Evolutionary conservation across 2,888 invertebrate species (phyloP).

Genomic region (Papilio protenor): DNA sequence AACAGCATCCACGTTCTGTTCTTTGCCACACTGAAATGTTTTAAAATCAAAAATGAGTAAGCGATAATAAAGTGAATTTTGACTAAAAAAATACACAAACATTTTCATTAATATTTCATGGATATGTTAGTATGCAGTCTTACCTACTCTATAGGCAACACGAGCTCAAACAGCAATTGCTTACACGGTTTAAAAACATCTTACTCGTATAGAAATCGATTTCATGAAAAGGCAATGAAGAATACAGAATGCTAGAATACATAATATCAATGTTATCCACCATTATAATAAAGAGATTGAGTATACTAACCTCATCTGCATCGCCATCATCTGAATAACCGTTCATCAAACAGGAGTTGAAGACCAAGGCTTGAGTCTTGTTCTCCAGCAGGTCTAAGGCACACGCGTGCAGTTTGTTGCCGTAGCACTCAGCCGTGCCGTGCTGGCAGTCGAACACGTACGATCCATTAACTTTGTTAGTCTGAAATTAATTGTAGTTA

Average conservation of each 20-base stretch:
- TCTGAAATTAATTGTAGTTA: constrained; percentile 52
- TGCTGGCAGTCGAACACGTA: constrained; percentile 89
- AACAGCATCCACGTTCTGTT: constrained; percentile 51
- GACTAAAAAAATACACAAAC: not conserved
- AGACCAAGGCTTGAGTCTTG: constrained; percentile 81
- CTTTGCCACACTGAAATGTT: constrained; percentile 62
- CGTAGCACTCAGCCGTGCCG: constrained; percentile 88
- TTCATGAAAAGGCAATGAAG: too few species aligned
- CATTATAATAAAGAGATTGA: constrained; percentile 28
- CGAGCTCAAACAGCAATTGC: too few species aligned
- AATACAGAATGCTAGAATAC: not conserved
- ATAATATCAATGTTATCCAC: constrained; percentile 43
- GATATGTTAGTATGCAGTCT: too few species aligned
- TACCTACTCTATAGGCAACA: too few species aligned
- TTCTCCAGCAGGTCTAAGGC: constrained; percentile 86
- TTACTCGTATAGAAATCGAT: too few species aligned
- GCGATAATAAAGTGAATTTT: not conserved
- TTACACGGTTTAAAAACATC: too few species aligned
- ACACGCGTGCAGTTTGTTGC: constrained; percentile 92
- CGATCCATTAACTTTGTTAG: constrained; percentile 48
- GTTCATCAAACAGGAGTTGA: constrained; percentile 88
- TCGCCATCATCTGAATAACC: constrained; percentile 46
- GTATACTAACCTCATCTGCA: constrained; percentile 47
- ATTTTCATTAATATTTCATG: too few species aligned
- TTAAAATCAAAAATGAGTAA: constrained; percentile 39